Percentiles rank a stretch among this genome's conserved stretches.
phyloP scores from a whole-genome alignment of 2,113 vertebrate species.

The Vulpes ferrilata region DNA sequence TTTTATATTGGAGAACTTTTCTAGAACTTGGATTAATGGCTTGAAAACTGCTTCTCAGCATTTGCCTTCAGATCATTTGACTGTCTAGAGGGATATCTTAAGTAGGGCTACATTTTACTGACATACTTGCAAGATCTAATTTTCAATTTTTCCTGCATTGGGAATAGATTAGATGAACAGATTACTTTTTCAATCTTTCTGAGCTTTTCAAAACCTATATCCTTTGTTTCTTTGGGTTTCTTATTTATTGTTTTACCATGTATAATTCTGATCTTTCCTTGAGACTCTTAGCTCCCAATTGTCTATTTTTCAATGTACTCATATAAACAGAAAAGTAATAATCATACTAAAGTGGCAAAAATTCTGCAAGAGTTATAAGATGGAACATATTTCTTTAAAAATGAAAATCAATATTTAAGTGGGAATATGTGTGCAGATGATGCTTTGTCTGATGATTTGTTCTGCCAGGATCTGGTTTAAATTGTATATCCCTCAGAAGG shows the following conservation, averaged over 20 bases:
- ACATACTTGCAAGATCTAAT: neutral
- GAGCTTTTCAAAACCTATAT: neutral
- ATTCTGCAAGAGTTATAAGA: neutral
- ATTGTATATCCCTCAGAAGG: neutral
- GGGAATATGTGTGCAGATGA: neutral
- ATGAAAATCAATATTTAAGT: neutral
- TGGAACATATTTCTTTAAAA: conserved; percentile 39
- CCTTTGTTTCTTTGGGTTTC: neutral
- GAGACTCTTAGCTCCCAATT: neutral
- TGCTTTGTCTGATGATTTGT: neutral
- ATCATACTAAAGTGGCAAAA: neutral
- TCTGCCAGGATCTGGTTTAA: neutral
- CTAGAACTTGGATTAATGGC: neutral
- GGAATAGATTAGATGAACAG: conserved; percentile 4
- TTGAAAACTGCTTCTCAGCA: neutral
- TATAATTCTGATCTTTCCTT: conserved; percentile 8
- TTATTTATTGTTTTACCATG: conserved; percentile 11
- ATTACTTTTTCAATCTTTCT: neutral
- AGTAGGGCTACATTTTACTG: conserved; percentile 30
- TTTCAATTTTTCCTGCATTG: conserved; percentile 31
- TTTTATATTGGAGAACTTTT: neutral
- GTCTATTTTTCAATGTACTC: conserved; percentile 25
- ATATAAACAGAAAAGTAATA: conserved; percentile 33
- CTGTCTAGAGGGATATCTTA: neutral
- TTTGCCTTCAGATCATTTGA: neutral